Evolutionary conservation across 64 coral and sea anemone genomes (phyloP).

Genomic region (Astreopora myriophthalma): DNA sequence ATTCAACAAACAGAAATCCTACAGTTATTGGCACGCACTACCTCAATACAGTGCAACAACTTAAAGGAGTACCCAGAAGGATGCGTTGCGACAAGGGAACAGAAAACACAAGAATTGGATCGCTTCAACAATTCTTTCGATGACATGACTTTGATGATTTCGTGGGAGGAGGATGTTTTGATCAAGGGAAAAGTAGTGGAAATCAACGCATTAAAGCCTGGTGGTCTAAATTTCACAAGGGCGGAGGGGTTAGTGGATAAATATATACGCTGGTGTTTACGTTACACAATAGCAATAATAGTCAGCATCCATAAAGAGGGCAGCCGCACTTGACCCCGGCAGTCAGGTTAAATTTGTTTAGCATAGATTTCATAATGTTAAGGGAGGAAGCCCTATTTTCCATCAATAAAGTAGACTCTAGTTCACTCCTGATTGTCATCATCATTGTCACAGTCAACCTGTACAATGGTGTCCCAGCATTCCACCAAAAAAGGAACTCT

Average conservation of each 20-base stretch:
- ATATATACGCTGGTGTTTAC: too few species aligned
- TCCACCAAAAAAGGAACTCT: not conserved
- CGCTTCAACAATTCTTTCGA: constrained; percentile 19
- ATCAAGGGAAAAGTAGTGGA: constrained; percentile 9
- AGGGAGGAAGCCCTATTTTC: too few species aligned
- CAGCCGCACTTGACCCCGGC: too few species aligned
- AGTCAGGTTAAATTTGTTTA: too few species aligned
- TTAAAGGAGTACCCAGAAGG: not conserved
- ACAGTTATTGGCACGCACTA: not conserved
- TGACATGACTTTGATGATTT: constrained; percentile 15
- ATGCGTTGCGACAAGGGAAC: constrained; percentile 27
- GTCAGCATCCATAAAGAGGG: too few species aligned
- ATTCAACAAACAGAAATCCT: constrained; percentile 20
- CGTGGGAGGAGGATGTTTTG: constrained; percentile 11
- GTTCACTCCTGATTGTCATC: not conserved
- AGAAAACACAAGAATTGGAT: constrained; percentile 11
- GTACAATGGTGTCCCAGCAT: not conserved
- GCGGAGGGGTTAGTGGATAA: constrained; percentile 51
- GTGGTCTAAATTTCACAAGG: constrained; percentile 37
- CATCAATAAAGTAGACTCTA: too few species aligned
- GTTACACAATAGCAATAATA: too few species aligned
- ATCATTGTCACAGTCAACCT: not conserved
- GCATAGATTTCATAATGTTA: too few species aligned
- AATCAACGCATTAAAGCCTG: constrained; percentile 54
- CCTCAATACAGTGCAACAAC: not conserved